These are phyloP conservation scores for Lophotriccus pileatus DNA, from an alignment of 2,797 vertebrate species.

Conservation along the genomic window DNA sequence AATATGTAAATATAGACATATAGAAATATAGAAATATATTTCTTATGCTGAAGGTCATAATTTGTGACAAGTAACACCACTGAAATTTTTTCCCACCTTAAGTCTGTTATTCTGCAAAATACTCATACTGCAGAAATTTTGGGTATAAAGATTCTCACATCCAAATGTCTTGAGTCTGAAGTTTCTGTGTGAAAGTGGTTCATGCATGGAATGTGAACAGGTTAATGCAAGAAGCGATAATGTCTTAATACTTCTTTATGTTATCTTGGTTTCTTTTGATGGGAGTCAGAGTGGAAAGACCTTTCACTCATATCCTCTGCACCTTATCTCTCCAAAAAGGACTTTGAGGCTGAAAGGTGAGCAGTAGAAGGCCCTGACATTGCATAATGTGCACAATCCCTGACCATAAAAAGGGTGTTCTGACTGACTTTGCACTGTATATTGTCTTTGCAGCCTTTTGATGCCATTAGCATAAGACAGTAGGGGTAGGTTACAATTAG, in stretches of 20 bases:
- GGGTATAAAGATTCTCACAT: not conserved
- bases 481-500: not conserved
- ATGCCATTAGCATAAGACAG: not conserved
- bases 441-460: not conserved
- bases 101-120: not conserved
- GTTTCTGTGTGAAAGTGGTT: slow-evolving; percentile 22
- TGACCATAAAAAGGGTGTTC: not conserved
- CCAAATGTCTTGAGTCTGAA: not conserved
- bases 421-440: too few species aligned
- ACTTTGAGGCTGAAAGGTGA: slow-evolving; percentile 25
- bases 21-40: too few species aligned
- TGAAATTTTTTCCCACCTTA: not conserved
- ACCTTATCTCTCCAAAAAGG: slow-evolving; percentile 28
- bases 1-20: too few species aligned
- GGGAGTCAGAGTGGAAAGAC: not conserved
- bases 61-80: not conserved
- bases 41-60: not conserved
- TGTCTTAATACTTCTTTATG: not conserved
- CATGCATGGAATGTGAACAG: not conserved
- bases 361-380: not conserved
- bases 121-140: not conserved
- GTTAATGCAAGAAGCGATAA: not conserved
- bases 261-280: slow-evolving; percentile 33
- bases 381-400: not conserved
- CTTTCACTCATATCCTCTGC: slow-evolving; percentile 3